Evolutionary conservation across 2,888 invertebrate genomes (phyloP).

Genomic region (Rhogogaster chlorosoma): DNA sequence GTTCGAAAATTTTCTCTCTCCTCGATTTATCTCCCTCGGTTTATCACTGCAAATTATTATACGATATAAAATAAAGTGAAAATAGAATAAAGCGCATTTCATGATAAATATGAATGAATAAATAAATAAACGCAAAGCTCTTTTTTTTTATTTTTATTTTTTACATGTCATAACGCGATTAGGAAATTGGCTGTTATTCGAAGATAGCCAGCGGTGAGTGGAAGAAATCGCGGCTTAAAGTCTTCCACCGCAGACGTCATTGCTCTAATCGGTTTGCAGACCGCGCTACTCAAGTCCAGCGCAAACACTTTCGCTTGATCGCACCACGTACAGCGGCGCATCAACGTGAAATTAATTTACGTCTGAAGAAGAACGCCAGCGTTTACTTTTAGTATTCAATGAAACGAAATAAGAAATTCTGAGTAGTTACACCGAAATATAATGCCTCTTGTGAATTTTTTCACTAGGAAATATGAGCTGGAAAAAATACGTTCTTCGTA

Average conservation of each 20-base stretch:
- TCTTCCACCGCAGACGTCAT: neutral
- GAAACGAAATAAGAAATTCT: neutral
- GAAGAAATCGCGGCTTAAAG: neutral
- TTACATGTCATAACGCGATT: neutral
- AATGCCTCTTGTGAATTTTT: no score
- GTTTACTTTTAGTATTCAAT: neutral
- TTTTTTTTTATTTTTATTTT: neutral
- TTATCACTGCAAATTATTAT: no score
- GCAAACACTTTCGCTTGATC: neutral
- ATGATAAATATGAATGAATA: neutral
- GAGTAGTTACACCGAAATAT: no score
- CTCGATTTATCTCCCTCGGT: neutral
- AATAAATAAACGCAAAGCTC: neutral
- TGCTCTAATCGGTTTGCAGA: constrained; percentile 10
- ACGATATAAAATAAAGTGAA: neutral
- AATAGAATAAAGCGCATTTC: neutral
- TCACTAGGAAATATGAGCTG: no score
- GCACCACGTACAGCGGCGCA: neutral
- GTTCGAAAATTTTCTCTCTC: neutral
- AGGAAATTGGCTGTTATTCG: neutral
- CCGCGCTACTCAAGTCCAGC: neutral
- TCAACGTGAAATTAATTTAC: neutral
- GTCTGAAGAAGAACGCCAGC: neutral
- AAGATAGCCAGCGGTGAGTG: neutral
- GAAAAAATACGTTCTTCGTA: no score